A percentile compares a stretch with the other conserved stretches of the same genome.
These are phyloP conservation scores for Poeciliopsis infans DNA, from an alignment of 2,797 vertebrate species.

Conservation along the genomic window DNA sequence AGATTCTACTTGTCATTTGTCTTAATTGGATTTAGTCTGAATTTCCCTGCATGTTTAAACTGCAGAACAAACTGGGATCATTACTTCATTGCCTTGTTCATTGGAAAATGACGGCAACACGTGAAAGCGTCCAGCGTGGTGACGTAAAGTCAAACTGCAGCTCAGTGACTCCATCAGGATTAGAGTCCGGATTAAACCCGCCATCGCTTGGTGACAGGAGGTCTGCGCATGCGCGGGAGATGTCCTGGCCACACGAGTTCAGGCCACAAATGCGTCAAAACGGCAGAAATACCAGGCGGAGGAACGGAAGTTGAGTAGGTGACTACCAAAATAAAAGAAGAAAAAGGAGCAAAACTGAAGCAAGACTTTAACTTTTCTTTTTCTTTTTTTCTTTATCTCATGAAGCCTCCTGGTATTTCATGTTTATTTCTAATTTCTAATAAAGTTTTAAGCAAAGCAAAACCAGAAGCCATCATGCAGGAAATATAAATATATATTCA, in stretches of 20 bases:
- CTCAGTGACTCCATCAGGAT: conserved; percentile 35
- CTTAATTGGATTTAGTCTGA: not conserved
- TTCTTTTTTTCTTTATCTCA: not conserved
- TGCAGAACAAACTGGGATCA: not conserved
- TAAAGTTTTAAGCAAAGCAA: not conserved
- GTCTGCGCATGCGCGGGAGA: conserved; percentile 73
- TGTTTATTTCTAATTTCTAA: not conserved
- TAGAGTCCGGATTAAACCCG: conserved; percentile 39
- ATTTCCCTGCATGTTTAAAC: not conserved
- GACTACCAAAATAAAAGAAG: not conserved
- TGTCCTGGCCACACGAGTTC: conserved; percentile 70
- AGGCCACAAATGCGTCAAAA: conserved; percentile 43
- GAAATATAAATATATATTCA: not conserved
- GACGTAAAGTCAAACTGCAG: not conserved
- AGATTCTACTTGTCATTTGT: not conserved
- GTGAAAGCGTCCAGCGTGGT: not conserved
- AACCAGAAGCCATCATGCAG: not conserved
- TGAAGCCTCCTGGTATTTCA: not conserved
- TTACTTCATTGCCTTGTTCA: not conserved
- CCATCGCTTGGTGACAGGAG: conserved; percentile 38
- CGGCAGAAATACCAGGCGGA: rapidly evolving
- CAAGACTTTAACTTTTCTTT: not conserved
- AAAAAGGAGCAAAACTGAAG: not conserved
- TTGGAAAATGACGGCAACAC: not conserved
- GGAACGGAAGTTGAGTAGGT: conserved; percentile 28